Base-by-base conservation (phyloP, 2,113 vertebrate genomes). In the Isurus oxyrinchus region DNA sequence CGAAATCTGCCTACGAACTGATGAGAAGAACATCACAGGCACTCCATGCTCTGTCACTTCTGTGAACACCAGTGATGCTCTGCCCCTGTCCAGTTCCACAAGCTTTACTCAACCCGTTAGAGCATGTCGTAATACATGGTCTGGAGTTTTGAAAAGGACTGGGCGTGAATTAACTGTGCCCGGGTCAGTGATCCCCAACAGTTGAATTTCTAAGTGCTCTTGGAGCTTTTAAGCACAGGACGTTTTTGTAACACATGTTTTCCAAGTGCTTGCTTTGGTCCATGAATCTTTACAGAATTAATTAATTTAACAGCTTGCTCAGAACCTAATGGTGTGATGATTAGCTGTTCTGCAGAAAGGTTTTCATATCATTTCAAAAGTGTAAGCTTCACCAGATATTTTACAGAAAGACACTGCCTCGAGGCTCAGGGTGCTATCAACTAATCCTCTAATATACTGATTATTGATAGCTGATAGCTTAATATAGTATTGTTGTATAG, bases 41-140 rank as follows among this genome's bases (percentile, higher is more conserved):
- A 35, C 94, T 49, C 63, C 94, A 72, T 69, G 40, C 94, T 55
- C 94, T 49, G 94, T 55, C 67, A 95, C 63, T 25, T 72, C 94
- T 72, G 61, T 69, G 94, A 72, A 69, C 94, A 95, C 94, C 63
- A 69, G 76, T 95, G 63, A 95, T 95, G 61, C 61, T 91, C 35
- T 69, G 63, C 40, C 66, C 61, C 94, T 69, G 66, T 95, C 94
- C 94, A 94, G 35, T 95, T 44, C 7, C 67, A 53, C 94, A 44
- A 49, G 94, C 66, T 95, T 72, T 53, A 69, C 66, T 72, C 66
- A 55, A 72, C 44, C 67, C 67, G 94, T 76, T 49, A 55, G 10
- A 95, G 94, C 94, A 72, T 49, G 44, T 95, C 53, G 63, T 95
- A 95, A 95, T 76, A 72, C 3, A 55, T 55, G 94, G 94, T 27